phyloP scores from a whole-genome alignment of 1,140 invertebrate species.

The Probaryconus sp. region DNA sequence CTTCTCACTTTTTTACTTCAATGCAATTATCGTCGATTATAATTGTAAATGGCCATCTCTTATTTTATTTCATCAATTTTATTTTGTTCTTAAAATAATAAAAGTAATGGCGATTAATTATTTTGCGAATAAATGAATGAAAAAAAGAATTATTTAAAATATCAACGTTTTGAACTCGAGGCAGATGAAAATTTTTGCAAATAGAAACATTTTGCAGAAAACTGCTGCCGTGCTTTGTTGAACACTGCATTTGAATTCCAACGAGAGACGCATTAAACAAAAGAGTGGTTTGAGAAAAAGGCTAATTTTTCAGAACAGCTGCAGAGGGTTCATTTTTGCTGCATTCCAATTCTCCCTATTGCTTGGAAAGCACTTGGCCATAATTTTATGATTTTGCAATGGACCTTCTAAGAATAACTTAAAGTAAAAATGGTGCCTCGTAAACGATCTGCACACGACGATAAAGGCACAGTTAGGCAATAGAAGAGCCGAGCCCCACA shows the following conservation, averaged over 20 bases:
- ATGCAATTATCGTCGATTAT: too few relatives aligned
- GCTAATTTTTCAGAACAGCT: conserved; percentile 17
- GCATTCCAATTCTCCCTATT: conserved; percentile 37
- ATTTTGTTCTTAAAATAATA: too few relatives aligned
- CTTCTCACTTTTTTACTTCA: too few relatives aligned
- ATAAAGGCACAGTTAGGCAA: conserved; percentile 58
- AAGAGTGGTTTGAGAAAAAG: conserved; percentile 1
- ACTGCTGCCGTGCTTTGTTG: too few relatives aligned
- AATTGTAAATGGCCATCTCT: too few relatives aligned
- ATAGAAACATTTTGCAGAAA: too few relatives aligned
- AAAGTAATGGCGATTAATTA: too few relatives aligned
- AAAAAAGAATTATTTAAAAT: too few relatives aligned
- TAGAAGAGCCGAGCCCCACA: conserved; percentile 26
- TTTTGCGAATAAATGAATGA: too few relatives aligned
- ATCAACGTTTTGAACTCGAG: too few relatives aligned
- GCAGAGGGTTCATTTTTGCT: conserved; percentile 49
- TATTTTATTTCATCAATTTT: too few relatives aligned
- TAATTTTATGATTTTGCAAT: conserved; percentile 59
- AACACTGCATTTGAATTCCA: conserved; percentile 23
- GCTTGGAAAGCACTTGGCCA: conserved; percentile 33
- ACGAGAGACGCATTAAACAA: conserved; percentile 7
- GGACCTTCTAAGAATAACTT: conserved; percentile 57
- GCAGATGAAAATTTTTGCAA: too few relatives aligned
- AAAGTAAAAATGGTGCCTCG: conserved; percentile 53
- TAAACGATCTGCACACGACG: conserved; percentile 54